Evolutionary conservation across 53 echinoderm and acorn worm species (phyloP).

Genomic region (Crossaster papposus): DNA sequence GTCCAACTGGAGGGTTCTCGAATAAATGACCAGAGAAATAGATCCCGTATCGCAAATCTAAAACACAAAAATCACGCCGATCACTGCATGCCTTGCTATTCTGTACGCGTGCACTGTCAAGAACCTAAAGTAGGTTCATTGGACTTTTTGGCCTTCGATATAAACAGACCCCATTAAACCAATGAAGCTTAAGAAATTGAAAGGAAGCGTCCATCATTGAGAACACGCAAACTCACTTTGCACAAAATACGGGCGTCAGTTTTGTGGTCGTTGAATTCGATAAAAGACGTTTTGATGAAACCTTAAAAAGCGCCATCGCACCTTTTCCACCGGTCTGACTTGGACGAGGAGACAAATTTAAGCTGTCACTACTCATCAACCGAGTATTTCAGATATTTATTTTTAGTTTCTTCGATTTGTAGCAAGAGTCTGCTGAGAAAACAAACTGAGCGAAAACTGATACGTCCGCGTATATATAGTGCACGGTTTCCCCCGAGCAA

Average conservation of each 20-base stretch:
- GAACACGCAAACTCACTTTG: neutral
- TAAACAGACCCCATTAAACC: neutral
- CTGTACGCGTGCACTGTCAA: neutral
- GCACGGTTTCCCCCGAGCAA: neutral
- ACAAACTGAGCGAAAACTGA: slow-evolving; percentile 32
- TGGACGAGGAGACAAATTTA: neutral
- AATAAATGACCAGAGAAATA: slow-evolving; percentile 38
- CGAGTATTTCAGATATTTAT: neutral
- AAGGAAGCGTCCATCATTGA: neutral
- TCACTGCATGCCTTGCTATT: no score
- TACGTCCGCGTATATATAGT: neutral
- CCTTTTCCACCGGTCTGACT: neutral
- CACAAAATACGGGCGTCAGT: neutral
- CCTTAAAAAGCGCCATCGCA: neutral
- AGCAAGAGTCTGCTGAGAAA: neutral
- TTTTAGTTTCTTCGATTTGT: slow-evolving; percentile 12
- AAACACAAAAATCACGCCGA: neutral
- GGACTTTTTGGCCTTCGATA: neutral
- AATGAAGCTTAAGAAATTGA: neutral
- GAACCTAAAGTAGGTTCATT: neutral
- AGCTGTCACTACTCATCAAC: slow-evolving; percentile 13
- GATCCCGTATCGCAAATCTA: slow-evolving; percentile 25
- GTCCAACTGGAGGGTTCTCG: slow-evolving; percentile 3
- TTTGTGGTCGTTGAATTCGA: neutral
- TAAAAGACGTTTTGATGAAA: neutral